Evolutionary conservation across 2,113 vertebrate genomes (phyloP), one percentile per base, ranked within the genome.

Genomic region (Corvus cornix): DNA sequence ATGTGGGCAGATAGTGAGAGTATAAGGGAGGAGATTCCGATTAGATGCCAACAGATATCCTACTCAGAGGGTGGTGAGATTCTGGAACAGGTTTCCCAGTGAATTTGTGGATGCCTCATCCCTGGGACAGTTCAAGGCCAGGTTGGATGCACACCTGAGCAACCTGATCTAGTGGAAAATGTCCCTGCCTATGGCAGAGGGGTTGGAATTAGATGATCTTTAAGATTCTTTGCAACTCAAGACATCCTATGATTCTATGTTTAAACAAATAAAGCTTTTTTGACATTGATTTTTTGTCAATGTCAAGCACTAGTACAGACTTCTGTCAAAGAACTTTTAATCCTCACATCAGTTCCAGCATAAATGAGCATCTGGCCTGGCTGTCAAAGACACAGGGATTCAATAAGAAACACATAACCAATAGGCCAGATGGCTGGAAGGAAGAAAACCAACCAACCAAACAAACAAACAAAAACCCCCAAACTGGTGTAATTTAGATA

Each of bases 391-490:
- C 17, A 60, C 14, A n/a, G 16, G 16, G 11, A 20, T 63, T 22
- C 24, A 70, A 35, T 4, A 48, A 23, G 17, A 81, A 70, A 74
- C 9, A 9, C 0, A 2, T 20, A 48, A 68, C 5, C 0, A 4
- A 4, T 5, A 72, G 43, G 8, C 16, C 39, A n/a, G 8, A 15
- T 55, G 37, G 8, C 37, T 73, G 19, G 7, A 37, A 43, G 31
- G 15, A 31, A 49, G 17, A 53, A 48, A 68, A 43, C 16, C 26
- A 56, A 55, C 3, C 10, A 72, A 53, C 3, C 6, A 48, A 74
- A 0, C 3, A 48, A 63, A 1, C 2, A 58, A 39, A 35, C 24
- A 49, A 55, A 86, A 53, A 1, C 3, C 4, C 6, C 26, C 17
- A 59, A 16, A 3, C 5, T 66, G 6, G 2, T 82, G 10, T 72